Base-by-base conservation (phyloP, 2,113 vertebrate species). In the Melanostigma gelatinosum region DNA sequence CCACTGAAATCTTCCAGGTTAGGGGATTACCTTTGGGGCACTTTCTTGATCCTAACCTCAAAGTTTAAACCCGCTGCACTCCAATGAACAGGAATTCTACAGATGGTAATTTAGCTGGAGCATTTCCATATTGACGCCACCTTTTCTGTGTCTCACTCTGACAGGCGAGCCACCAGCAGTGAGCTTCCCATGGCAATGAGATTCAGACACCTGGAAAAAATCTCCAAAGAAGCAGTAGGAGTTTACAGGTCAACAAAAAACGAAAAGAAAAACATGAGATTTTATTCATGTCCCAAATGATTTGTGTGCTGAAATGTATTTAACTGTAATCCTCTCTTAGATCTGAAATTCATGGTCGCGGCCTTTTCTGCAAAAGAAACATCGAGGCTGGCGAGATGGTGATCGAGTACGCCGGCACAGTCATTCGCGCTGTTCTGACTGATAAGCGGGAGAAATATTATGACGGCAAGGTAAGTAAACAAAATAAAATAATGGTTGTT, bases 161-260 rank as follows among this genome's bases (percentile, higher is more conserved):
- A 71, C 82, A 97, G 97, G 81, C 95, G 97, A 24, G 97, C 97
- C 69, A 97, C 97, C 78, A 97, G 96, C 89, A 93, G 95, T 50
- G 97, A 98, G 92, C 94, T 98, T 72, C 97, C 97, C 50, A 96
- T 97, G 96, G 97, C 97, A 9, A 98, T 97, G 97, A 94, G 97
- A 78, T 98, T 96, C 91, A 94, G 97, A 79, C 97, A 98, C 91
- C 91, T 97, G 82, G 97, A 97, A 85, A 97, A 95, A 87, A 96
- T 96, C 0, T 97, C 97, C 29, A 97, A 97, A 92, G 97, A 98
- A 86, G 97, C 97, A 38, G 97, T 97, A 0, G 97, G 97, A n/a
- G 97, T 97, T 83, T 98, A 98, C 92, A 96, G 97, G 97, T 97
- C 66, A 29, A 68, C 15, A 58, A 24, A 11, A 60, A 4, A n/a